These are phyloP conservation scores for Drosophila sulfurigaster DNA, from an alignment of 1,140 invertebrate species.

Conservation along the genomic window DNA sequence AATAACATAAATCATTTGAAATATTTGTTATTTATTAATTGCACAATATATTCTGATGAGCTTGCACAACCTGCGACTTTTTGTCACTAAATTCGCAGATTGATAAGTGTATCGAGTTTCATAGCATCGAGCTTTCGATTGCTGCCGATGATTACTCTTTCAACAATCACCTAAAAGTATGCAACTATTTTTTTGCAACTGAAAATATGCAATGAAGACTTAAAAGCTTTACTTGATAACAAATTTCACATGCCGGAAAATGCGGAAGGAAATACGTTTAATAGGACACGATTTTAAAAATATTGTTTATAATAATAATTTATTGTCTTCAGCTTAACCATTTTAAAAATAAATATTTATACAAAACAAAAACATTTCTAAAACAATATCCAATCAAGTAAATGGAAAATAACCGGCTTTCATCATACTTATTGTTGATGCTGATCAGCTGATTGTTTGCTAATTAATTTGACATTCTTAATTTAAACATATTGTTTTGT, in stretches of 20 bases:
- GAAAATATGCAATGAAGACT: background rate
- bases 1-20: background rate
- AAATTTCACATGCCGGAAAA: background rate
- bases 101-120: background rate
- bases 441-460: background rate
- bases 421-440: background rate
- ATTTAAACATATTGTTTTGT: slow-evolving; percentile 1
- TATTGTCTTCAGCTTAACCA: too few species aligned
- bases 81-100: too few species aligned
- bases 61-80: background rate
- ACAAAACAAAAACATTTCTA: too few species aligned
- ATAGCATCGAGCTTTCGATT: background rate
- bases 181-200: slow-evolving; percentile 15
- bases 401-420: background rate
- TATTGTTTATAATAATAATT: too few species aligned
- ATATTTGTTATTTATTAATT: background rate
- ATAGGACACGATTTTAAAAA: too few species aligned
- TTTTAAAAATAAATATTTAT: too few species aligned
- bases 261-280: background rate
- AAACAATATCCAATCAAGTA: background rate
- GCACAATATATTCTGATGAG: background rate
- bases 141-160: background rate
- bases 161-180: slow-evolving; percentile 21
- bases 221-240: background rate
- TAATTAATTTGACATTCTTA: background rate